A percentile compares a stretch with the other conserved stretches of the same genome.
Conservation (phyloP, 2,888 invertebrate genomes). For the Listrodromus nycthemerus region DNA sequence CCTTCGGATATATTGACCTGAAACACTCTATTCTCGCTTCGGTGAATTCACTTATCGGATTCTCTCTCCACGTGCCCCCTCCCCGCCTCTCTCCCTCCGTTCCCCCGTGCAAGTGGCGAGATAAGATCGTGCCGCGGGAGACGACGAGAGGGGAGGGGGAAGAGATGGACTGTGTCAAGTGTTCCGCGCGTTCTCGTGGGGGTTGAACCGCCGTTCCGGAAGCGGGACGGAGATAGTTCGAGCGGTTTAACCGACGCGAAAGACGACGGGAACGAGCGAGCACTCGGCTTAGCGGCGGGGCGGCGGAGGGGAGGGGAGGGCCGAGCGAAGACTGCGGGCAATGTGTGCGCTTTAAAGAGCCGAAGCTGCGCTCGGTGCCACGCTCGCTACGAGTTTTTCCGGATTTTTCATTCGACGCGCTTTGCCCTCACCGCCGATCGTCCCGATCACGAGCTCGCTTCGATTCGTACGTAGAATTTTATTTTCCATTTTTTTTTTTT, state of each 20-base stretch:
- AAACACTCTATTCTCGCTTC: slow-evolving; percentile 35
- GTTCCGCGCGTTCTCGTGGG: slow-evolving; percentile 65
- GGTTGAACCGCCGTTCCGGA: slow-evolving; percentile 41
- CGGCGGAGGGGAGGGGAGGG: slow-evolving; percentile 14
- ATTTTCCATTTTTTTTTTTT: not conserved
- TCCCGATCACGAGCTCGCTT: not conserved
- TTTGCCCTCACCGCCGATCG: not conserved
- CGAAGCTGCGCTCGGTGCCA: slow-evolving; percentile 31
- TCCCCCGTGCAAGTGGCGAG: slow-evolving; percentile 22
- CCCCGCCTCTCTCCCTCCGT: slow-evolving; percentile 8
- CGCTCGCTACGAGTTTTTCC: slow-evolving; percentile 20
- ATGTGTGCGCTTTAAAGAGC: slow-evolving; percentile 45
- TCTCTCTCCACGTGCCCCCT: slow-evolving; percentile 53
- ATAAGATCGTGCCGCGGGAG: slow-evolving; percentile 53
- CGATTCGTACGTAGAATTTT: not conserved
- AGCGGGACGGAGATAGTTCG: slow-evolving; percentile 14
- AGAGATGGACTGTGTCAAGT: slow-evolving; percentile 73
- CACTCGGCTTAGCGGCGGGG: not conserved
- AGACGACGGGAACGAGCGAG: slow-evolving; percentile 27
- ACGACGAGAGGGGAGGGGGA: slow-evolving; percentile 65
- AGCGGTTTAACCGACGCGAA: not conserved
- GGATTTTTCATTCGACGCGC: not conserved
- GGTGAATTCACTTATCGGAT: slow-evolving; percentile 65
- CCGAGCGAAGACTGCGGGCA: slow-evolving; percentile 19
- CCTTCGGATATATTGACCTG: slow-evolving; percentile 11